These are phyloP conservation scores for Eilema caniola DNA, from an alignment of 2,888 invertebrate genomes.

Conservation along the genomic window DNA sequence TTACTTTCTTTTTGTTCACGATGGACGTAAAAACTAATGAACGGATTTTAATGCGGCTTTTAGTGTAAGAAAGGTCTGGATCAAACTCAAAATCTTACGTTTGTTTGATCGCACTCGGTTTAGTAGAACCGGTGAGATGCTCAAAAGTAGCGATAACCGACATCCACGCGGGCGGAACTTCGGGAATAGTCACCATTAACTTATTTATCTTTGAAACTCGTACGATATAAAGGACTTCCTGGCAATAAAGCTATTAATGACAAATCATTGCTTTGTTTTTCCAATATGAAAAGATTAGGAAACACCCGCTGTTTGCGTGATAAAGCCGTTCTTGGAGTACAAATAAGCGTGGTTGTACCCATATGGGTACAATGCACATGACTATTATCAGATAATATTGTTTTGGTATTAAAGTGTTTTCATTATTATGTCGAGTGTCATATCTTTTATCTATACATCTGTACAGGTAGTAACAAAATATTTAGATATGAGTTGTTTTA, in stretches of 20 bases:
- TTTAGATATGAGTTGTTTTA: neutral
- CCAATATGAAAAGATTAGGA: slow-evolving; percentile 5
- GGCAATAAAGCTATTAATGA: neutral
- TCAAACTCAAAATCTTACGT: too few relatives aligned
- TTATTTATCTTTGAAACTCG: too few relatives aligned
- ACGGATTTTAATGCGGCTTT: too few relatives aligned
- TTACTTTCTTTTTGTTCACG: too few relatives aligned
- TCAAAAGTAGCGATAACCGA: too few relatives aligned
- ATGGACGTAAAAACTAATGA: too few relatives aligned
- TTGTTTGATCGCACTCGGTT: too few relatives aligned
- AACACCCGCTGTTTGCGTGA: slow-evolving; percentile 2
- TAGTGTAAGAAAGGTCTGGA: too few relatives aligned
- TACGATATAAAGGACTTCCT: neutral
- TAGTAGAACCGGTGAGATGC: too few relatives aligned
- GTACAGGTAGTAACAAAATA: neutral
- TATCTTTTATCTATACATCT: neutral
- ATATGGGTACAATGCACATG: slow-evolving; percentile 2
- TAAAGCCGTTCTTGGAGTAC: neutral
- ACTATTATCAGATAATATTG: slow-evolving; percentile 13
- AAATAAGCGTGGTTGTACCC: slow-evolving; percentile 1
- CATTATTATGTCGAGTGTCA: neutral
- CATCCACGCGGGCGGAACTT: too few relatives aligned
- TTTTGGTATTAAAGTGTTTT: slow-evolving; percentile 8
- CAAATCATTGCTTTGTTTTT: slow-evolving; percentile 13
- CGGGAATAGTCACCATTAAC: neutral